Base-by-base conservation (phyloP, 2,113 vertebrate species). In the Scopus umbretta region DNA sequence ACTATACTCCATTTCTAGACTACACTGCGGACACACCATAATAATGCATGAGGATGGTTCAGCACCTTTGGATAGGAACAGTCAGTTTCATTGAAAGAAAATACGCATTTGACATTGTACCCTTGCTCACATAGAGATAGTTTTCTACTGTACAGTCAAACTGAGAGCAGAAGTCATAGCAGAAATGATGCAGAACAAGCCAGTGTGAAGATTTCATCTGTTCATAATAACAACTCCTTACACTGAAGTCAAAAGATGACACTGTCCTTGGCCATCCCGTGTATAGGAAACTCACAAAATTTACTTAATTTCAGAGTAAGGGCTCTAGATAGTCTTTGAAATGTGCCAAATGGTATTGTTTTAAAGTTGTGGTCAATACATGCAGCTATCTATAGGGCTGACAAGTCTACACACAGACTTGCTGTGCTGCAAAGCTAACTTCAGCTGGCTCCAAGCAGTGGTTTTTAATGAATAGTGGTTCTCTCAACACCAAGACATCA, bases 1-100 rank as follows among this genome's bases (percentile, higher is more conserved):
- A 17, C 16, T 30, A 6, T 19, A 14, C 7, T 6, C 17, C 17
- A 10, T 42, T 70, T 43, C 61, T 19, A n/a, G 25, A 25, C 34
- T 5, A 13, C 25, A 25, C n/a, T 20, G 8, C 1, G 62, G 76
- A 19, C 56, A 40, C 7, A 29, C 9, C n/a, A 42, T 0, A 0
- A 9, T 2, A 19, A 36, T 1, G 13, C 14, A 49, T 1, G 0
- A 36, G 72, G n/a, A 26, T 7, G 40, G 56, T 16, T 52, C 71
- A 52, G 9, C 20, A 45, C 49, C 65, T 52, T 56, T 66, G 50
- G 49, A 18, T 13, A 26, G 34, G 29, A 71, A 62, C 49, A 67
- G 5, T 17, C 45, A 32, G 11, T 5, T 50, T 47, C 25, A 32
- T 5, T 18, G 71, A 34, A 30, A 9, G 16, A 36, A 84, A 81